These are phyloP conservation scores for Neoascia interrupta DNA, from an alignment of 2,888 invertebrate genomes.

Conservation along the genomic window DNA sequence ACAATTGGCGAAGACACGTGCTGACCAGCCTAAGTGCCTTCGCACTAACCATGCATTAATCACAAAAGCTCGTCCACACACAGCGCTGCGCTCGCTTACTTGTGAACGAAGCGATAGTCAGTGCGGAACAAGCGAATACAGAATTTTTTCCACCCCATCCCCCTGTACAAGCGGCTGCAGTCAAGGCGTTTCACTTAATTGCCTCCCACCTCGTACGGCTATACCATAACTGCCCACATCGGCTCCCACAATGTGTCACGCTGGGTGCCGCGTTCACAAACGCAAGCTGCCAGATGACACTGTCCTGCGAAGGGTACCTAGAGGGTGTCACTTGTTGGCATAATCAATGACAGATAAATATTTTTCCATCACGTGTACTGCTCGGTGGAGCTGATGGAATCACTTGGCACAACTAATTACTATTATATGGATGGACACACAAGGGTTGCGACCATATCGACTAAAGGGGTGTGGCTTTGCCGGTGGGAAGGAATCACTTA, in stretches of 20 bases:
- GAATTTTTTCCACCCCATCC: too few species aligned
- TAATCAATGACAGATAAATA: slow-evolving; percentile 49
- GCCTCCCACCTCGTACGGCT: too few species aligned
- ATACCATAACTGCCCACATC: neutral
- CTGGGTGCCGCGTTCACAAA: neutral
- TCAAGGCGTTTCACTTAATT: slow-evolving; percentile 34
- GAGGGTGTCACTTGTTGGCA: slow-evolving; percentile 15
- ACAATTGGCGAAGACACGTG: slow-evolving; percentile 58
- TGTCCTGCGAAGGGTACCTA: neutral
- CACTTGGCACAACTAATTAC: slow-evolving; percentile 26
- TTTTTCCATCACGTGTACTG: slow-evolving; percentile 56
- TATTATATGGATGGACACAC: slow-evolving; percentile 15
- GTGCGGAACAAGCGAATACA: too few species aligned
- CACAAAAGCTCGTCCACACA: slow-evolving; percentile 7
- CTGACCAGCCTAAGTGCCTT: slow-evolving; percentile 32
- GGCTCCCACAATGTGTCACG: neutral
- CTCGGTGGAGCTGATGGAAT: slow-evolving; percentile 24
- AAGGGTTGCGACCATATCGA: neutral
- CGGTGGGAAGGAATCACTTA: neutral
- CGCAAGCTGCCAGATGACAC: slow-evolving; percentile 17
- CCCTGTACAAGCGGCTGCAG: neutral
- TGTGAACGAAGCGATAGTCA: too few species aligned
- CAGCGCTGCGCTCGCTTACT: neutral
- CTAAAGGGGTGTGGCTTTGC: neutral
- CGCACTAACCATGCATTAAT: slow-evolving; percentile 54